Conservation (phyloP, 2,113 vertebrate genomes). For the Neofelis nebulosa region DNA sequence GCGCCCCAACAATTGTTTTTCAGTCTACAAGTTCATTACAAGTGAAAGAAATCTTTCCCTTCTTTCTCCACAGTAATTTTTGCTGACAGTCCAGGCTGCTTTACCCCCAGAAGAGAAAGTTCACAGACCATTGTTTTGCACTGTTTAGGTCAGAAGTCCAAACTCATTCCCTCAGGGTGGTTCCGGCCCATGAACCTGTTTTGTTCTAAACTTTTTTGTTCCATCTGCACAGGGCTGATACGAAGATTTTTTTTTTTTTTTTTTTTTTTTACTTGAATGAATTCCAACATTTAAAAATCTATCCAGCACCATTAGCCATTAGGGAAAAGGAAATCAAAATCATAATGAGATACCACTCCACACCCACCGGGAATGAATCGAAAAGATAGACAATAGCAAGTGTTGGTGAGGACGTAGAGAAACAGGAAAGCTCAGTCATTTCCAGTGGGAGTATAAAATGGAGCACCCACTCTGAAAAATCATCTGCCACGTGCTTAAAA, state of each 20-base stretch:
- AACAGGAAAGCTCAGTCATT: neutral
- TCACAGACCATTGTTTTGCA: conserved; percentile 63
- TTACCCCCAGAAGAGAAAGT: conserved; percentile 46
- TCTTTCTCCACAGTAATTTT: conserved; percentile 26
- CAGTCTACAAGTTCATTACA: conserved; percentile 12
- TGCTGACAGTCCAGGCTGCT: neutral
- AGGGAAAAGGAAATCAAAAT: conserved; percentile 38
- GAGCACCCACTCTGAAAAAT: neutral
- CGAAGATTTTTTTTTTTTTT: neutral
- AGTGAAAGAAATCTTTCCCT: neutral
- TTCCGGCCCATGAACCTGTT: conserved; percentile 18
- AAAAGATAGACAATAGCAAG: neutral
- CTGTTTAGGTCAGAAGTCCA: conserved; percentile 62
- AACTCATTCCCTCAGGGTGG: conserved; percentile 3
- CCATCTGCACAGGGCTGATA: conserved; percentile 54
- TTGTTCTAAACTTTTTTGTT: conserved; percentile 60
- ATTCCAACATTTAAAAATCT: conserved; percentile 61
- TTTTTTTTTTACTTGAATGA: conserved; percentile 41
- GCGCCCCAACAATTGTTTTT: neutral
- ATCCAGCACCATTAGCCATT: neutral
- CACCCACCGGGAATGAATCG: neutral
- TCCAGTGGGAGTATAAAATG: neutral
- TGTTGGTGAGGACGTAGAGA: neutral
- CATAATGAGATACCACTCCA: neutral
- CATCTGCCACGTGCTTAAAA: neutral